Conservation (phyloP, 53 echinoderm and acorn worm genomes). For the Astropecten irregularis region DNA sequence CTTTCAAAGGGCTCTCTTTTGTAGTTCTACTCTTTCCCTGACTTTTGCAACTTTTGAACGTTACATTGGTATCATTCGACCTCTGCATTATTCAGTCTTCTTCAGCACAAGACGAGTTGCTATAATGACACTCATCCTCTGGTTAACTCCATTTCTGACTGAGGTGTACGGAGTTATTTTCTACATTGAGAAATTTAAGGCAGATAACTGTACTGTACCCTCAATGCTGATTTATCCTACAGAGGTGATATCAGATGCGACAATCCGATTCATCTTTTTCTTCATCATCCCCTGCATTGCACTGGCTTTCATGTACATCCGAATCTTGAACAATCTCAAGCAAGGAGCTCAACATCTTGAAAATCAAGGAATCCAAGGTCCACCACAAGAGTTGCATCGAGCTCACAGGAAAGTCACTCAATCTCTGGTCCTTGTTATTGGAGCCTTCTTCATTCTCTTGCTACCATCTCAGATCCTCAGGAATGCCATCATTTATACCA, state of each 20-base stretch:
- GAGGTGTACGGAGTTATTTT: neutral
- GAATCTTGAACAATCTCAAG: constrained; percentile 28
- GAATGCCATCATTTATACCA: neutral
- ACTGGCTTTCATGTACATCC: constrained; percentile 14
- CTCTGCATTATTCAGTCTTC: constrained; percentile 18
- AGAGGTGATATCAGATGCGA: neutral
- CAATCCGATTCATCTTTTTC: neutral
- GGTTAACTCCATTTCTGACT: neutral
- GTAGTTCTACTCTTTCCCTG: neutral
- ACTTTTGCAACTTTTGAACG: constrained; percentile 34
- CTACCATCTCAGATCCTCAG: neutral
- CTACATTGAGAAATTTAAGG: neutral
- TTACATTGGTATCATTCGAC: constrained; percentile 34
- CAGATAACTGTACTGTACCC: constrained; percentile 22
- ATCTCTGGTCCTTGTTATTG: constrained; percentile 7
- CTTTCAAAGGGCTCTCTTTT: neutral
- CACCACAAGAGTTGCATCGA: constrained; percentile 25
- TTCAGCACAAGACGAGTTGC: neutral
- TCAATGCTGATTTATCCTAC: neutral
- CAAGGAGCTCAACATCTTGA: constrained; percentile 25
- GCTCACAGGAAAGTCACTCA: constrained; percentile 39
- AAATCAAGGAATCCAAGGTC: constrained; percentile 31
- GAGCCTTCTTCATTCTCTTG: constrained; percentile 30
- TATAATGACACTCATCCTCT: neutral
- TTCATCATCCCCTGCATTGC: constrained; percentile 11